Conservation (phyloP, 2,797 vertebrate genomes). For the Heteromormyrus szaboi region DNA sequence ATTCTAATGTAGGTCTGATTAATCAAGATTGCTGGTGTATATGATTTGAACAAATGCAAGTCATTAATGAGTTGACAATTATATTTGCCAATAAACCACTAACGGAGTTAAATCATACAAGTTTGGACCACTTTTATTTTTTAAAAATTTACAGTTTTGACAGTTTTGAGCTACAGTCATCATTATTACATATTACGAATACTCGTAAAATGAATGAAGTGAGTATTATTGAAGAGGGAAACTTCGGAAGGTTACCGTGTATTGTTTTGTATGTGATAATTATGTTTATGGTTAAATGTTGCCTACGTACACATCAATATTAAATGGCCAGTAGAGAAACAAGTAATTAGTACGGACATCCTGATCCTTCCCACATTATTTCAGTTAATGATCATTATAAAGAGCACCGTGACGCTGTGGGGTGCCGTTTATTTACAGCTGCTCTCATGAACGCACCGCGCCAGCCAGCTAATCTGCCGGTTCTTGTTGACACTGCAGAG, state of each 20-base stretch:
- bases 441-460: not conserved
- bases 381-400: not conserved
- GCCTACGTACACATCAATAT: not conserved
- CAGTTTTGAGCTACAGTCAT: not conserved
- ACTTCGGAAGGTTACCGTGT: not conserved
- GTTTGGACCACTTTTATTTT: not conserved
- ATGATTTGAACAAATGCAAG: not conserved
- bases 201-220: not conserved
- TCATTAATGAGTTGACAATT: not conserved
- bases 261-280: not conserved
- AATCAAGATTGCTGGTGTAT: not conserved
- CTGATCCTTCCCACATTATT: not conserved
- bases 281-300: not conserved
- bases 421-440: not conserved
- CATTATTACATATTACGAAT: not conserved
- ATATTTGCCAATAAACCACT: not conserved
- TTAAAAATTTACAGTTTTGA: not conserved
- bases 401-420: not conserved
- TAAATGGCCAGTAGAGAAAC: not conserved
- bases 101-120: not conserved
- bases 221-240: not conserved
- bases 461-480: not conserved
- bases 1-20: not conserved
- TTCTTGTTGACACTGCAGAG: not conserved
- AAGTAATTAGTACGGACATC: not conserved